Conservation (phyloP, 2,113 vertebrate genomes). For the Xyliphius kryptos region DNA sequence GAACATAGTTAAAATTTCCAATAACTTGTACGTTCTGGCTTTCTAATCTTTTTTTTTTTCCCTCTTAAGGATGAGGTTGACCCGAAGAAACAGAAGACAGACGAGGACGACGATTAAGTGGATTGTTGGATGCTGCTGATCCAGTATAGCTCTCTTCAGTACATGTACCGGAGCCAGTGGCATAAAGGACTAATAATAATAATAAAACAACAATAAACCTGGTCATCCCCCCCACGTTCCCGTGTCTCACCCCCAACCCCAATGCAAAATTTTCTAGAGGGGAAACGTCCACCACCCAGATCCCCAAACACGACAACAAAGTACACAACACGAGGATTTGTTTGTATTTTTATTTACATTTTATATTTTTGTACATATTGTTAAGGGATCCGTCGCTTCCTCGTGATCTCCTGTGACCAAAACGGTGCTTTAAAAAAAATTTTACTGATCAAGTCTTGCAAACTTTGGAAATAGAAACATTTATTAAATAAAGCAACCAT, state of each 20-base stretch:
- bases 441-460: constrained; percentile 83
- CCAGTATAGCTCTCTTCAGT: no score
- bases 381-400: constrained; percentile 81
- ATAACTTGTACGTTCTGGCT: neutral
- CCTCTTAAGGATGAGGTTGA: constrained; percentile 81
- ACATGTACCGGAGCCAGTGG: constrained; percentile 49
- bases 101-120: constrained; percentile 89
- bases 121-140: constrained; percentile 53
- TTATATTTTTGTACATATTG: constrained; percentile 99
- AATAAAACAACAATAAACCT: constrained; percentile 56
- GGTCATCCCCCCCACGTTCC: constrained; percentile 75
- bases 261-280: constrained; percentile 65
- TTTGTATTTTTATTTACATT: constrained; percentile 99
- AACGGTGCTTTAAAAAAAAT: constrained; percentile 75
- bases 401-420: constrained; percentile 81
- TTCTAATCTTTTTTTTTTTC: no score
- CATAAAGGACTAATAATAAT: constrained; percentile 49
- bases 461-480: constrained; percentile 78
- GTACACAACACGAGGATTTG: constrained; percentile 86
- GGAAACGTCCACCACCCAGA: constrained; percentile 51
- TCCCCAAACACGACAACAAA: constrained; percentile 51
- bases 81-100: constrained; percentile 93
- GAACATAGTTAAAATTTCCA: neutral
- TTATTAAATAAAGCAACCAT: constrained; percentile 60
- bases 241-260: constrained; percentile 47